Evolutionary conservation across 2,888 invertebrate genomes (phyloP), one percentile per base, ranked within the genome.

Genomic region (Ditylenchus weischeri): DNA sequence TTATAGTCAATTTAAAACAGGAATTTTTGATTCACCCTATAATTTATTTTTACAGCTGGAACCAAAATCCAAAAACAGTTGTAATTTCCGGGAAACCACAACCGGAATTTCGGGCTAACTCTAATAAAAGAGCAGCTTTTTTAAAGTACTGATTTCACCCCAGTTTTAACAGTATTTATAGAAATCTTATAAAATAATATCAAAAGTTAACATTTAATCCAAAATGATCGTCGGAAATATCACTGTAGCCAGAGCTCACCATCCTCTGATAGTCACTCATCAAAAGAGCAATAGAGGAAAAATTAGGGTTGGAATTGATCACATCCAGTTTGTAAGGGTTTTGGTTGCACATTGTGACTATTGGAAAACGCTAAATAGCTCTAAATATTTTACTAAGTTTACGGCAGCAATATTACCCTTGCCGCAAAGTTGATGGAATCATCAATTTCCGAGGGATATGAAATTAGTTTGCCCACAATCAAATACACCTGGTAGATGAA

Each of bases 331-430:
- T 65, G 43, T 50, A 58, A 18, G 71, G 71, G 36, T 71, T 71
- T n/a, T 66, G 62, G 47, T 71, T 71, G 62, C 71, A 71, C 15
- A 71, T 66, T 38, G 71, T 71, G n/a, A 71, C 59, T 15, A 71
- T 57, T 1, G 64, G 64, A 29, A 68, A 68, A 10, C 48, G 48
- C 68, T 68, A 57, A 57, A 62, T 35, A n/a, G 18, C 11, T 11
- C 8, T 43, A 1, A 23, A 61, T 23, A 6, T 61, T 2, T 29
- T 29, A 29, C 8, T 60, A 35, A 13, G 1, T 29, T 29, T 29
- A 29, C 29, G 5, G 29, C 29, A 29, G 29, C 29, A 29, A 29
- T 29, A 29, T 23, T 66, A 59, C 66, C 36, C 35, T 57, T 38
- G 19, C n/a, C 57, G 29, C 36, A 48, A 64, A 67, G 10, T 58